Base-by-base conservation (phyloP, 2,888 invertebrate genomes). In the Macrophya annulata region DNA sequence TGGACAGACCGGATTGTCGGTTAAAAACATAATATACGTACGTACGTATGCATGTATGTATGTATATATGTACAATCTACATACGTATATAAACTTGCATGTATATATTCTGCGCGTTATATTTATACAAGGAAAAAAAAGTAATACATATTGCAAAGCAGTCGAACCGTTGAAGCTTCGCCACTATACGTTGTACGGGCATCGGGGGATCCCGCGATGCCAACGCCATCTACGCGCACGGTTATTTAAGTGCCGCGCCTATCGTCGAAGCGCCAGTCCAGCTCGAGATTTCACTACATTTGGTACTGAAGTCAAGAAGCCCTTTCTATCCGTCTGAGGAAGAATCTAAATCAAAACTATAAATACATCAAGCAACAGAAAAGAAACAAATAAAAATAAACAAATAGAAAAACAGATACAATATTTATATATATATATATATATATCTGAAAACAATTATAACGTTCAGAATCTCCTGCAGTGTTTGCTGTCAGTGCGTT, bases 181-280 rank as follows among this genome's bases (percentile, higher is more conserved):
- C 40, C 4, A 59, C 12, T 62, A 10, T 25, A 62, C 62, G 62
- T 40, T 48, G 15, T 12, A 48, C 81, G 59, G 25, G 65, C 48
- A 83, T 48, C 71, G 68, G 83, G 65, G 62, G 68, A 51, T 83
- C 43, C 45, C 83, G 1, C 37, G 83, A 68, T 10, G 10, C n/a
- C 6, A 37, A 17, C 86, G 87, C 86, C 88, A 87, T 86, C 90
- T 89, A 87, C 87, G 86, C 87, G 86, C 86, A 88, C 76, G 87
- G 87, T 88, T 88, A 91, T 91, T 74, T 84, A 91, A 90, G 90
- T 90, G 87, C 85, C 62, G 62, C 86, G 82, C 84, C 86, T 68
- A 45, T 71, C 65, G 87, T 5, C 86, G 85, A 82, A 82, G 76
- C 77, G 77, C 84, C 87, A 91, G 90, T 91, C 77, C 87, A 86